Base-by-base conservation (phyloP, 2,797 vertebrate genomes). In the Ibycter americanus region DNA sequence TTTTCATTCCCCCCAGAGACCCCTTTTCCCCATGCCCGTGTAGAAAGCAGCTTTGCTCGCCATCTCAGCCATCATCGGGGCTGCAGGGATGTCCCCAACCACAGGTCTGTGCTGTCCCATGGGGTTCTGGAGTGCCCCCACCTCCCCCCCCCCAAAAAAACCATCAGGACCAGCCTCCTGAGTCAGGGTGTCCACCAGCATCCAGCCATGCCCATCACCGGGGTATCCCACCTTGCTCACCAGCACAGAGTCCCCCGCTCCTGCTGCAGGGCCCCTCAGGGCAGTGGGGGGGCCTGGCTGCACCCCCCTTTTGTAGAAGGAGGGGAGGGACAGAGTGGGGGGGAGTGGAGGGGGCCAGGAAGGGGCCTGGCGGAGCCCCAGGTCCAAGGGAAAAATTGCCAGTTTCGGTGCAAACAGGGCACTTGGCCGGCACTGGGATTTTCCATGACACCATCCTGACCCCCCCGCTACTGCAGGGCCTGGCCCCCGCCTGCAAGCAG, bases 371-470 rank as follows among this genome's bases (percentile, higher is more conserved):
- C 97, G 40, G 58, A 13, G 88, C 76, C 96, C 98, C 98, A 98
- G 81, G 44, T 88, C 70, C 26, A 84, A 96, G 92, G 96, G 97
- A 89, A 96, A 96, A 96, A 68, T 42, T 56, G 79, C 93, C 94
- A 71, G 71, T 85, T 96, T 88, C 54, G 74, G 93, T 52, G n/a
- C 97, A 97, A 98, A 98, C 95, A 96, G 96, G 97, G 96, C 97
- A 83, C 97, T 98, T 98, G 98, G 98, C 98, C 74, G 96, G 96
- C 46, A 58, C 77, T 11, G 83, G 95, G 95, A 97, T 98, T 98
- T 98, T 98, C 98, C 98, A 98, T 98, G 97, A 98, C 98, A 97
- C 95, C 93, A 98, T 96, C 92, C 71, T 44, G 82, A 52, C 61
- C 77, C 74, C 76, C 76, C 81, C 36, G 22, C 42, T 3, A 21